These are phyloP conservation scores for Trachurus trachurus DNA, from an alignment of 2,797 vertebrate genomes.

Conservation along the genomic window DNA sequence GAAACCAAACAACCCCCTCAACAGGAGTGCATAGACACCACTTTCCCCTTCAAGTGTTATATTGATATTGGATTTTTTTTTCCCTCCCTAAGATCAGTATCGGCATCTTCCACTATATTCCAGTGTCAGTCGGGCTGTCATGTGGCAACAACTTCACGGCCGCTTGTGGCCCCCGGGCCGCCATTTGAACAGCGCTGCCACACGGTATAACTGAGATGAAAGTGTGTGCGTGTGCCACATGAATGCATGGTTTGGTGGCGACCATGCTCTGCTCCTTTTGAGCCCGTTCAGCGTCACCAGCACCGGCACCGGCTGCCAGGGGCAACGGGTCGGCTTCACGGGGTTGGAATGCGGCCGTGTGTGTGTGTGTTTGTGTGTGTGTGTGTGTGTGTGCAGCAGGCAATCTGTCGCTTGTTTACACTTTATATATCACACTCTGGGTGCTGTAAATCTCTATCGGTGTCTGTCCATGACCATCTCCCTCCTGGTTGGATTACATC, in stretches of 20 bases:
- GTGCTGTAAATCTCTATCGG: conserved; percentile 72
- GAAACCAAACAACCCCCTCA: too few species aligned
- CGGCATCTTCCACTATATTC: too few species aligned
- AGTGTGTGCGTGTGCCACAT: conserved; percentile 29
- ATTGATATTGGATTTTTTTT: too few species aligned
- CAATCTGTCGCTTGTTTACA: conserved; percentile 83
- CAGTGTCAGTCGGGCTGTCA: too few species aligned
- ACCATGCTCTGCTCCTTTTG: conserved; percentile 45
- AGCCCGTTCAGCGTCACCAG: conserved; percentile 57
- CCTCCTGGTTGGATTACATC: conserved; percentile 60
- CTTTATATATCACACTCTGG: conserved; percentile 74
- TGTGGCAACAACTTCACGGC: too few species aligned
- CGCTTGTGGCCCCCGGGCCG: too few species aligned
- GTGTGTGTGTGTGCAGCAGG: conserved; percentile 50
- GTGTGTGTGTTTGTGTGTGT: conserved; percentile 34
- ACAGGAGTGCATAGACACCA: too few species aligned
- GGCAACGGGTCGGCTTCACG: conserved; percentile 63
- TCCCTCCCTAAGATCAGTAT: too few species aligned
- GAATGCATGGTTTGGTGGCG: conserved; percentile 43
- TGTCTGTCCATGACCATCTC: conserved; percentile 60
- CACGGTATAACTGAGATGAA: conserved; percentile 9
- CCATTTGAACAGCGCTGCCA: too few species aligned
- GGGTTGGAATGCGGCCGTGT: conserved; percentile 68
- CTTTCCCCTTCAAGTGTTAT: too few species aligned
- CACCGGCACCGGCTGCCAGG: conserved; percentile 72